Base-by-base conservation (phyloP, 2,797 vertebrate genomes). In the Aldrovandia affinis region DNA sequence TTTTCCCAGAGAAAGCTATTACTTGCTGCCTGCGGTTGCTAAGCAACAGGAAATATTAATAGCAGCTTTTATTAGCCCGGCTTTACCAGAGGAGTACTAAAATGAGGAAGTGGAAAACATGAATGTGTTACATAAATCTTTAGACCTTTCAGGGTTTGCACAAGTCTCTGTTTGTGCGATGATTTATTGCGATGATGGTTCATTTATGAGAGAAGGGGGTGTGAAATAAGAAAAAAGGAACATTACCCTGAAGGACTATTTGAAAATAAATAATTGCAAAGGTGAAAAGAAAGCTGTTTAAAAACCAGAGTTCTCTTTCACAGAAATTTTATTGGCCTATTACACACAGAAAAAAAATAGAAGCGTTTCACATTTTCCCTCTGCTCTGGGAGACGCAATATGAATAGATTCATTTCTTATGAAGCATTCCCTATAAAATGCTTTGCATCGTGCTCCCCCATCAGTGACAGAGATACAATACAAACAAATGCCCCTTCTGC, bases 111-210 rank as follows among this genome's bases (percentile, higher is more conserved):
- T 98, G 98, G 97, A 97, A 97, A 98, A 98, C 97, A 99, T 97
- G 98, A 99, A 98, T 98, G 97, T 97, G 97, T 98, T 99, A 99
- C 97, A 98, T 99, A 99, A 99, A 99, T 99, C 97, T 99, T 96
- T 96, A 96, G 97, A 97, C 96, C 97, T 98, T 97, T 97, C 94
- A 97, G 96, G 96, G 97, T 93, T 93, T 94, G 96, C 96, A 96
- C 97, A 98, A 97, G 96, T 97, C 97, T 97, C 96, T 98, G 97
- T 98, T 99, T 99, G 97, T 97, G 97, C 97, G 95, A 96, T 99
- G 98, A 99, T 99, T 98, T 99, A 98, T 98, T 96, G 95, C 96
- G 94, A 95, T 95, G 96, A 97, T 96, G 97, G 96, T 97, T 99
- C 98, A 97, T 98, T 98, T 99, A 99, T 97, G 97, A 98, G 96